Conservation (phyloP, 2,797 vertebrate species). For the Sphenodon punctatus region DNA sequence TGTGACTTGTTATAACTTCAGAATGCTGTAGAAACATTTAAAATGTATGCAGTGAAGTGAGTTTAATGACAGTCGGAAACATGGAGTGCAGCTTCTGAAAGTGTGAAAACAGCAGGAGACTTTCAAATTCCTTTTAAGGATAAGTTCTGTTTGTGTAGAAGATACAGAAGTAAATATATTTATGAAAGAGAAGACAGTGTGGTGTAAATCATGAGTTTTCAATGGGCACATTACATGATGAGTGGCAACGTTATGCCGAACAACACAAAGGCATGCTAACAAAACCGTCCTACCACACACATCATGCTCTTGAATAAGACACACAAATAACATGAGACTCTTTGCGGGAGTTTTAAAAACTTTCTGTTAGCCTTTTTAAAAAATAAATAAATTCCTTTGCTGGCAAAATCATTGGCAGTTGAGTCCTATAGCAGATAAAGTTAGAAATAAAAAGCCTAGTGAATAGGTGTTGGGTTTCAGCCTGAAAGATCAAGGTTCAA, state of each 20-base stretch:
- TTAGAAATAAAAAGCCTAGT: no score
- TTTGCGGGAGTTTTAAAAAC: neutral
- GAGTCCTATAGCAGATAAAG: no score
- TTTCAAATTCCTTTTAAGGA: neutral
- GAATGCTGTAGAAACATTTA: neutral
- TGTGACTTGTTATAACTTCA: neutral
- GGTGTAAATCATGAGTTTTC: neutral
- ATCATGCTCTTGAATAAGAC: neutral
- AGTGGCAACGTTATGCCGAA: neutral
- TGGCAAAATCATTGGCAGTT: no score
- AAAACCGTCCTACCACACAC: neutral
- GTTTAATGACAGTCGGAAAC: neutral
- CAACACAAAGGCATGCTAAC: neutral
- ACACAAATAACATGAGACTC: neutral
- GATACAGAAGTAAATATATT: neutral
- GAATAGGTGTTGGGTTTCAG: no score
- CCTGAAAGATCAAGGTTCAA: no score
- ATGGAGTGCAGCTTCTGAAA: neutral
- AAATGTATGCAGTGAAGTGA: neutral
- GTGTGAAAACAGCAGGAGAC: neutral
- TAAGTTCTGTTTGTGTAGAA: neutral
- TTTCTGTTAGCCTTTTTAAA: neutral
- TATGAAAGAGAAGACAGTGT: neutral
- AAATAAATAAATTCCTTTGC: neutral
- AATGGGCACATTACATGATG: neutral